Percentiles rank a stretch among this genome's conserved stretches.
phyloP scores from a whole-genome alignment of 64 coral and sea anemone species.

The Porites lutea region DNA sequence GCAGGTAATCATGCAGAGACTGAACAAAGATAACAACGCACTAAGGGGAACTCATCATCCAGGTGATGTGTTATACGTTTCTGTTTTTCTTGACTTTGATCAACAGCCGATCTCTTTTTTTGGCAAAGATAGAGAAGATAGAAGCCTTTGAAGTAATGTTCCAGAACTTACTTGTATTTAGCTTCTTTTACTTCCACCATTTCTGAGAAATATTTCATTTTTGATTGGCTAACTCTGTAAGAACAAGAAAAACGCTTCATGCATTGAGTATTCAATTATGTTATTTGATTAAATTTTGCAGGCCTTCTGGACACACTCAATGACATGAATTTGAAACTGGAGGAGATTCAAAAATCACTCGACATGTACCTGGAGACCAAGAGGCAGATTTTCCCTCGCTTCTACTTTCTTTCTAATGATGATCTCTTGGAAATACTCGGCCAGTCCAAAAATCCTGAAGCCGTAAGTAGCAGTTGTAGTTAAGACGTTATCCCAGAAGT shows the following conservation, averaged over 20 bases:
- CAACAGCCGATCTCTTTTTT: too few species aligned
- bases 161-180: neutral
- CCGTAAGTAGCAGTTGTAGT: conserved; percentile 75
- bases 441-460: conserved; percentile 99
- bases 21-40: conserved; percentile 95
- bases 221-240: neutral
- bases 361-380: conserved; percentile 99
- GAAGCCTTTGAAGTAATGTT: too few species aligned
- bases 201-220: neutral
- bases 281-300: neutral
- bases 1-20: conserved; percentile 96
- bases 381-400: conserved; percentile 96
- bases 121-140: neutral
- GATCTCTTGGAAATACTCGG: conserved; percentile 99
- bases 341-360: conserved; percentile 98
- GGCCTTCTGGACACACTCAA: conserved; percentile 95
- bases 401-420: conserved; percentile 99
- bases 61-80: conserved; percentile 59
- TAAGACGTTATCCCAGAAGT: too few species aligned
- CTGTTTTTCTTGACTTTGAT: neutral
- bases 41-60: conserved; percentile 91
- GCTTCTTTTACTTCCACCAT: neutral
- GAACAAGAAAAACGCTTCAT: neutral
- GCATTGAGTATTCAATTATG: neutral
- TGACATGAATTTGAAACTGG: conserved; percentile 97